phyloP scores from a whole-genome alignment of 2,113 vertebrate species.

The Nibea albiflora region DNA sequence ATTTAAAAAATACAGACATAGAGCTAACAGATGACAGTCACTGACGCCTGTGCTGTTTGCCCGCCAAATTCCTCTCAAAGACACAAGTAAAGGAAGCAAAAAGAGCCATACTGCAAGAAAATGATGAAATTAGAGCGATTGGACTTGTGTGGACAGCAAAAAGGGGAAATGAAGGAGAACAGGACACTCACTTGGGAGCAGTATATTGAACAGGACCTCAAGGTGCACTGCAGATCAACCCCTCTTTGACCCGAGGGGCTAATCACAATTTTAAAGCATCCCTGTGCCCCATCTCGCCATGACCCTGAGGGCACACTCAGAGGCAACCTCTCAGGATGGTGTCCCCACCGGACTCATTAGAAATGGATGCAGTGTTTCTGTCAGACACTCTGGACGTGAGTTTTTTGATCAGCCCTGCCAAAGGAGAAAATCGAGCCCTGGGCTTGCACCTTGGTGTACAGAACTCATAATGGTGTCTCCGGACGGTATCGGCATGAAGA shows the following conservation, averaged over 20 bases:
- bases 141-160: slow-evolving; percentile 30
- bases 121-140: slow-evolving; percentile 35
- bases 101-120: slow-evolving; percentile 3
- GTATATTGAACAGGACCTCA: slow-evolving; percentile 69
- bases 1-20: not conserved
- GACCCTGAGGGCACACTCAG: slow-evolving; percentile 64
- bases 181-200: slow-evolving; percentile 66
- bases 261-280: slow-evolving; percentile 81
- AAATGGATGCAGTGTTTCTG: slow-evolving; percentile 65
- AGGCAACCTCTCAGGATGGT: slow-evolving; percentile 58
- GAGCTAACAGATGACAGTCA: not conserved
- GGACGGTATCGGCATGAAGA: slow-evolving; percentile 9
- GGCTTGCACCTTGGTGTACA: slow-evolving; percentile 40
- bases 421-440: slow-evolving; percentile 29
- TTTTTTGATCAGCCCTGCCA: slow-evolving; percentile 64
- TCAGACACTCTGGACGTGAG: slow-evolving; percentile 44
- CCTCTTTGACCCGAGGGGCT: slow-evolving; percentile 72
- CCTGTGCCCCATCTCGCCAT: slow-evolving; percentile 43
- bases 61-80: not conserved
- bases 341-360: slow-evolving; percentile 69
- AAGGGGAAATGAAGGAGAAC: slow-evolving; percentile 69
- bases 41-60: not conserved
- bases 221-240: slow-evolving; percentile 69
- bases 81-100: not conserved
- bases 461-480: slow-evolving; percentile 25